Evolutionary conservation across 2,888 invertebrate species (phyloP), one percentile per base, ranked within the genome.

Genomic region (Blastobasis adustella): DNA sequence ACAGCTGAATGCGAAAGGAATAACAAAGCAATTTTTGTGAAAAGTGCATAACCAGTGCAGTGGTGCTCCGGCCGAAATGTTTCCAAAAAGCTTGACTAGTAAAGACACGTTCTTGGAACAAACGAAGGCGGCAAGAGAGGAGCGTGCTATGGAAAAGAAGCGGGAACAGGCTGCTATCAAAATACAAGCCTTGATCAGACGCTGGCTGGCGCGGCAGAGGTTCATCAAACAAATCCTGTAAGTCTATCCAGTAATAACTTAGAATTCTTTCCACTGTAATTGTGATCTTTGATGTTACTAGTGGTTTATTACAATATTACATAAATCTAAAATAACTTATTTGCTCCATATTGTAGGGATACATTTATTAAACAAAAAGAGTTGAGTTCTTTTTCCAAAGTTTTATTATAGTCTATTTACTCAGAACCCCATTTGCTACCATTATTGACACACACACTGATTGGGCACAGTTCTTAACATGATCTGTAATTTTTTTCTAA

Each of bases 51-150:
- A 69, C 63, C 55, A 60, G 67, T 68, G 65, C 57, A 60, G 55
- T 57, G 61, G 49, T 53, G 49, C 23, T 23, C 23, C 55, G 54
- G 44, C 53, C 59, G 74, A 73, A 59, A 88, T 88, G 88, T 88
- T 80, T 72, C 71, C 85, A 8, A 82, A 82, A 62, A 73, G 78
- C n/a, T 60, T 71, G 50, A 82, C 93, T 63, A 90, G 92, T 65
- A 95, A 95, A 79, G 92, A 92, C 64, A 90, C 90, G 62, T 97
- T 98, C 80, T 90, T 98, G 69, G 96, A 96, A 78, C 95, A 96
- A 75, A 95, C 96, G 5, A 97, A 97, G 81, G 95, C 94, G 38
- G 97, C 97, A 9, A 90, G 98, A 55, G 95, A 96, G 75, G 97
- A 97, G 78, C 91, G 98, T 53, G 96, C 96, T 0, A 84, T 93